phyloP scores from a whole-genome alignment of 1,140 invertebrate species.

The Philopotamus ludificatus region DNA sequence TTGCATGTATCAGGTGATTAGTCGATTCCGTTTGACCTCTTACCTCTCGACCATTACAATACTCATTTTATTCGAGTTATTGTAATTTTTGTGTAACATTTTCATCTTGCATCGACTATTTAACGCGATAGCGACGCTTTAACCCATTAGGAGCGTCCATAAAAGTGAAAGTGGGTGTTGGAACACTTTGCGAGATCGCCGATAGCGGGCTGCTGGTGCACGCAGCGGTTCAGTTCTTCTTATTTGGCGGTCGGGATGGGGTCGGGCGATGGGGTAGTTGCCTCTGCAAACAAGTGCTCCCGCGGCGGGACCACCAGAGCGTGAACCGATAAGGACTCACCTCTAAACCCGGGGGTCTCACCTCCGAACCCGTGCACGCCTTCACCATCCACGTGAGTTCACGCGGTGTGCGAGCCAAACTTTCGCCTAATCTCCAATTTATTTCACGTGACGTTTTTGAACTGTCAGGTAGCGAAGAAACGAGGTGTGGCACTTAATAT shows the following conservation, averaged over 20 bases:
- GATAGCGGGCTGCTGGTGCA: background rate
- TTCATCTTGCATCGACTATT: too few relatives aligned
- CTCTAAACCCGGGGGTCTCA: constrained; percentile 15
- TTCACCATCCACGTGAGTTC: constrained; percentile 3
- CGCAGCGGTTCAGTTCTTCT: background rate
- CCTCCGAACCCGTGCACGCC: background rate
- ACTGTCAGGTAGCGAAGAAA: background rate
- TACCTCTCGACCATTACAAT: too few relatives aligned
- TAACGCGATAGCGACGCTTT: too few relatives aligned
- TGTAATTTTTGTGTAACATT: too few relatives aligned
- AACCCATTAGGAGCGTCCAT: too few relatives aligned
- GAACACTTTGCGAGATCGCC: too few relatives aligned
- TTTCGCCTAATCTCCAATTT: constrained; percentile 14
- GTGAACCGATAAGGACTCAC: constrained; percentile 20
- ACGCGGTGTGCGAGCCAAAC: constrained; percentile 2
- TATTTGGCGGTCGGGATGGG: background rate
- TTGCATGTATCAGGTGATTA: too few relatives aligned
- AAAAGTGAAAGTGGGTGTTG: too few relatives aligned
- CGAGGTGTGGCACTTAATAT: background rate
- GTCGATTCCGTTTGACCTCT: too few relatives aligned
- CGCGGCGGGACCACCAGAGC: constrained; percentile 7
- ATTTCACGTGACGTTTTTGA: constrained; percentile 6
- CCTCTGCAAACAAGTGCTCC: background rate
- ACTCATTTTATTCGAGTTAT: too few relatives aligned
- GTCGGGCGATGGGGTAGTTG: background rate